These are phyloP conservation scores for Ctenomys sociabilis DNA, from an alignment of 2,113 vertebrate genomes.

Conservation along the genomic window DNA sequence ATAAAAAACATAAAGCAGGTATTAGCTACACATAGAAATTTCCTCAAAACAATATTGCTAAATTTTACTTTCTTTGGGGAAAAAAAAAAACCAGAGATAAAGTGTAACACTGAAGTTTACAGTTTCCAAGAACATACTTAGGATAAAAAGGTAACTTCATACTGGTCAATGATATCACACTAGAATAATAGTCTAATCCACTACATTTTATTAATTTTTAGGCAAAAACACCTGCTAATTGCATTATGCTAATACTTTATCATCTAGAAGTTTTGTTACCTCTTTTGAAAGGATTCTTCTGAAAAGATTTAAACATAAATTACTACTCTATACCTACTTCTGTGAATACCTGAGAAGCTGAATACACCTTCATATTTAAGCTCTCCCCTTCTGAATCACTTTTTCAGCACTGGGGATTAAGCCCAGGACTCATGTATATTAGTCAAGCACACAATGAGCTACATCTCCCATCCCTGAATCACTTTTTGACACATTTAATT, in stretches of 20 bases:
- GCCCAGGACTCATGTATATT: neutral
- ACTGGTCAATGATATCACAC: neutral
- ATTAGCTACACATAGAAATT: neutral
- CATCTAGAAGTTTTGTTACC: conserved; percentile 23
- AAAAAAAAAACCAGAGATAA: conserved; percentile 15
- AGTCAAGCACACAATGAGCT: neutral
- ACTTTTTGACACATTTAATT: conserved; percentile 36
- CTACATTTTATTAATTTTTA: neutral
- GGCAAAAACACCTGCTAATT: neutral
- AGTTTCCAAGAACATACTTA: conserved; percentile 8
- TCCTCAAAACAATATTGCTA: neutral
- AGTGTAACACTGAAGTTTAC: conserved; percentile 10
- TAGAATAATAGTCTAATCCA: neutral
- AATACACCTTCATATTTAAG: conserved; percentile 19
- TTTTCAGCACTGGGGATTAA: neutral
- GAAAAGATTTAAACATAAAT: neutral
- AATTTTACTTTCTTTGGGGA: conserved; percentile 28
- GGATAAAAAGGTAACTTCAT: conserved; percentile 34
- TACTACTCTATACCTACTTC: neutral
- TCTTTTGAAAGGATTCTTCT: neutral
- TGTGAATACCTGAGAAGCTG: conserved; percentile 11
- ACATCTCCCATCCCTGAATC: neutral
- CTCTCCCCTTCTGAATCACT: conserved; percentile 27
- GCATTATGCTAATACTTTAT: conserved; percentile 16
- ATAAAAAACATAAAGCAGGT: neutral